Conservation (phyloP, 2,888 invertebrate genomes). For the Brassicogethes aeneus region DNA sequence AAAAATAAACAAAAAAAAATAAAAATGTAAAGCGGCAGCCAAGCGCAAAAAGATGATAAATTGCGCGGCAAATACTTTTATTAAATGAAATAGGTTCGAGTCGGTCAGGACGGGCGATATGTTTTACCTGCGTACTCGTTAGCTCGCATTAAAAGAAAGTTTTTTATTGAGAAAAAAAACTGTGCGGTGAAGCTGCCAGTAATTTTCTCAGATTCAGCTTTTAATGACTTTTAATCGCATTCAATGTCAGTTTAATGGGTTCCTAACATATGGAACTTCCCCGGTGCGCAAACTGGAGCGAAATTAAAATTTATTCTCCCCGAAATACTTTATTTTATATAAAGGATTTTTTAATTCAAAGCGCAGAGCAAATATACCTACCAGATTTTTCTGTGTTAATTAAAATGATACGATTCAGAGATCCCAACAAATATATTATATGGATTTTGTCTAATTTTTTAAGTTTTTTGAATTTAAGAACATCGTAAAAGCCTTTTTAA, state of each 20-base stretch:
- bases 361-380: too few relatives aligned
- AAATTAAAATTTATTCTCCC: not conserved
- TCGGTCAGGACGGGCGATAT: not conserved
- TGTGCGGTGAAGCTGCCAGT: not conserved
- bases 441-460: too few relatives aligned
- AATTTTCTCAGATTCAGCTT: not conserved
- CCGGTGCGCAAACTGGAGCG: not conserved
- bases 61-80: not conserved
- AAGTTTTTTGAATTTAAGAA: too few relatives aligned
- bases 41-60: not conserved
- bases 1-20: too few relatives aligned
- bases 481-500: too few relatives aligned
- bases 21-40: not conserved
- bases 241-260: not conserved
- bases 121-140: not conserved
- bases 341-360: too few relatives aligned
- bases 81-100: not conserved
- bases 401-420: too few relatives aligned
- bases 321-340: too few relatives aligned
- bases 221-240: not conserved
- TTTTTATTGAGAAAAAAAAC: not conserved
- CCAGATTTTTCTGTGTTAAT: too few relatives aligned
- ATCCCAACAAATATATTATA: too few relatives aligned
- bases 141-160: not conserved
- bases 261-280: conserved; percentile 1